Percentiles rank a stretch among this genome's conserved stretches.
Evolutionary conservation across 2,888 invertebrate species (phyloP).

Genomic region (Pyralis farinalis): DNA sequence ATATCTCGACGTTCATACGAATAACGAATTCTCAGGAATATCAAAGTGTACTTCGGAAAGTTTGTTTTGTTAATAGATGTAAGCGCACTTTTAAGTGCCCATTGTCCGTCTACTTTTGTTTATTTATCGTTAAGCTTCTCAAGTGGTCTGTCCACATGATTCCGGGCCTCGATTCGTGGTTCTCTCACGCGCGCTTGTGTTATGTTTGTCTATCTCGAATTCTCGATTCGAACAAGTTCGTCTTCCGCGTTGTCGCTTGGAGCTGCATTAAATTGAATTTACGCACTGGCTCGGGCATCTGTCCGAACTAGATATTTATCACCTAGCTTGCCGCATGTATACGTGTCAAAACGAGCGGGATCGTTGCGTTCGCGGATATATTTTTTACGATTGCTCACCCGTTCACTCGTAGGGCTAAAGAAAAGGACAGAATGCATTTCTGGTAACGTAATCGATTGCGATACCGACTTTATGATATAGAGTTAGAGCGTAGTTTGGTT

Average conservation of each 20-base stretch:
- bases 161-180: conserved; percentile 47
- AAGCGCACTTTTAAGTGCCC: conserved; percentile 46
- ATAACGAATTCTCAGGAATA: conserved; percentile 36
- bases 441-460: conserved; percentile 30
- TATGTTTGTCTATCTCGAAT: conserved; percentile 20
- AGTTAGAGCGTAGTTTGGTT: conserved; percentile 56
- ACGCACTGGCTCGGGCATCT: conserved; percentile 43
- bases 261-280: conserved; percentile 45
- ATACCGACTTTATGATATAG: conserved; percentile 49
- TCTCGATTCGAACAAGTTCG: conserved; percentile 23
- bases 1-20: conserved; percentile 28
- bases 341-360: conserved; percentile 69
- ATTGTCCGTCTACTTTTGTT: conserved; percentile 42
- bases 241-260: conserved; percentile 53
- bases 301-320: conserved; percentile 67
- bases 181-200: conserved; percentile 58
- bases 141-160: conserved; percentile 62
- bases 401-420: conserved; percentile 36
- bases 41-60: conserved; percentile 28
- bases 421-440: conserved; percentile 42
- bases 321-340: conserved; percentile 55
- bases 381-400: conserved; percentile 50
- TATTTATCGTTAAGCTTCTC: conserved; percentile 34
- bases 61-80: conserved; percentile 57
- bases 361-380: conserved; percentile 59